Evolutionary conservation across 1,140 invertebrate genomes (phyloP), one percentile per base, ranked within the genome.

Genomic region (Drosophila ironensis): DNA sequence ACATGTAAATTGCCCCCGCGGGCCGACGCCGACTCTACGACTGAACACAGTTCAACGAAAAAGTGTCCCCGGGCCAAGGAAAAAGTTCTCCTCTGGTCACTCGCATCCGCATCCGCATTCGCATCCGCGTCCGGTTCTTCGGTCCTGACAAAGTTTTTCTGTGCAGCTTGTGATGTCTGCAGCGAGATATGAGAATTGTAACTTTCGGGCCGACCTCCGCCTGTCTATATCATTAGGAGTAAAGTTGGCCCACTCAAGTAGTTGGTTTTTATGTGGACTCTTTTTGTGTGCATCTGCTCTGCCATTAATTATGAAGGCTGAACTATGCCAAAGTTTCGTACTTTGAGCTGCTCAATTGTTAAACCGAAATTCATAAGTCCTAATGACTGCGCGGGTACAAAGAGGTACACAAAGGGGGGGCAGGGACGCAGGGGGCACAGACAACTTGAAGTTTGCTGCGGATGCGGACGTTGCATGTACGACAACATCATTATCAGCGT

Each of bases 401-500:
- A 20, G 24, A 9, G 20, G 42, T 3, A 7, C 1, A 4, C 7
- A 8, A 1, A 5, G 8, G 3, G 12, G 19, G 19, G 17, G 9
- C 28, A 8, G 9, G 20, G 22, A 37, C 45, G 45, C 16, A 17
- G 46, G 35, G 9, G 40, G 28, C 44, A 53, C 61, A 69, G 66
- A 69, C 63, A 69, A 69, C 63, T 69, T 69, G 37, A 69, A 59
- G 66, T 70, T 69, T 30, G 52, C 45, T 59, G 73, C 76, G 77
- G 67, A 82, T 82, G 72, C 67, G 74, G 68, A 63, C 42, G 60
- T 63, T 63, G 60, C 60, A 64, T 60, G 54, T 60, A 67, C 52
- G 61, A 84, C 72, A 81, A 72, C 77, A 81, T 81, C 78, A 84
- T 81, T 81, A 81, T 81, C 78, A 80, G 64, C 67, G 75, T 74